Base-by-base conservation (phyloP, 2,888 invertebrate species). In the Frankliniella intonsa region DNA sequence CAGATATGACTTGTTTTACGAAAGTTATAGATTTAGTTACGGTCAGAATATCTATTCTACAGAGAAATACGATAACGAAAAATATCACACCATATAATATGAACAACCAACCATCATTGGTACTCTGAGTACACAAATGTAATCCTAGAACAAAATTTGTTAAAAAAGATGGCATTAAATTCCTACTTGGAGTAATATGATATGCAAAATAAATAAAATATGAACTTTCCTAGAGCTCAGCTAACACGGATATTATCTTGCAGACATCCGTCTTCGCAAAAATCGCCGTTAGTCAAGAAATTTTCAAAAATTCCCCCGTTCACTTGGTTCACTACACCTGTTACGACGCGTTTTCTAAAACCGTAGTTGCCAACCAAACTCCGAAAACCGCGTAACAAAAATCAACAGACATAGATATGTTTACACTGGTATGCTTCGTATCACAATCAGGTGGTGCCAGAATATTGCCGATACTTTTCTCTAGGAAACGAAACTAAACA, bases 361-460 rank as follows among this genome's bases (percentile, higher is more conserved):
- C 2, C 38, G 5, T 38, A 38, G 38, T 38, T 38, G 2, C 38
- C 38, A 38, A 38, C 38, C 3, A 38, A 38, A 38, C 38, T 38
- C 38, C 38, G 38, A 38, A 38, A 38, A 38, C 38, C 38, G 38
- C 38, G 38, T 38, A 38, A 38, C 38, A 38, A 38, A 3, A 38
- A 38, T 38, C 38, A 38, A 38, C 38, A 38, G 38, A 38, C 38
- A 22, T 76, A 25, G 69, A 76, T 76, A 76, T 76, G 69, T 76
- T 76, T 76, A 25, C 55, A 76, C n/a, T 76, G 9, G 62, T 62
- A 76, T 76, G 69, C 69, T 76, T 76, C 25, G 69, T 76, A 76
- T 76, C 69, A 76, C 69, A 76, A 25, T 76, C 69, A 25, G 69
- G 25, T 25, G 8, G 25, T 76, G 69, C 69, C 69, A 25, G 25